phyloP scores from a whole-genome alignment of 2,113 vertebrate species.

The Marmota monax region DNA sequence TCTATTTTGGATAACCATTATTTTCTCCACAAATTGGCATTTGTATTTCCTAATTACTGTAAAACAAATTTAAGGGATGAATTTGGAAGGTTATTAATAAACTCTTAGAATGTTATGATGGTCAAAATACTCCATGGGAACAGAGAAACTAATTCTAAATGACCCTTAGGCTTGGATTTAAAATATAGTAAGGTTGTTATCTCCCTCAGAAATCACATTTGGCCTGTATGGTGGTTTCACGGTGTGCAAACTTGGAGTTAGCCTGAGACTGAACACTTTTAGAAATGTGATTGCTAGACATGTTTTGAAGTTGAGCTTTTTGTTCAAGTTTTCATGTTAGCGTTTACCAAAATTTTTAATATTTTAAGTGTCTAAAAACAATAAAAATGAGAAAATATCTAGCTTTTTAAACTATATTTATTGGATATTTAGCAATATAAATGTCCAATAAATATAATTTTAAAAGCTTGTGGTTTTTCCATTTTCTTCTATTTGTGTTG shows the following conservation, averaged over 20 bases:
- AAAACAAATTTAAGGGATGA: conserved; percentile 50
- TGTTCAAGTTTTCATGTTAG: neutral
- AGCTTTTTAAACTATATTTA: neutral
- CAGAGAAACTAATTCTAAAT: conserved; percentile 25
- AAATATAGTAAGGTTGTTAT: conserved; percentile 25
- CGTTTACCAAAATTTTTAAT: conserved; percentile 4
- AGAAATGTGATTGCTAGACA: neutral
- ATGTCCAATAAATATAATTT: no score
- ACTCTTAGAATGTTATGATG: conserved; percentile 18
- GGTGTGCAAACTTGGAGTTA: conserved; percentile 45
- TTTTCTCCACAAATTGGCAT: conserved; percentile 64
- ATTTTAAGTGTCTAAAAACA: conserved; percentile 20
- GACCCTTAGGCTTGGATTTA: conserved; percentile 7
- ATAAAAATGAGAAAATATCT: conserved; percentile 27
- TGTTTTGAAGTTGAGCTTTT: conserved; percentile 6
- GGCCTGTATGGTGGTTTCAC: conserved; percentile 15
- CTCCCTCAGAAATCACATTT: neutral
- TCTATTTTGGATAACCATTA: conserved; percentile 56
- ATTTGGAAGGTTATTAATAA: conserved; percentile 49
- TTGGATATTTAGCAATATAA: neutral
- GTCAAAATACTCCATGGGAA: neutral
- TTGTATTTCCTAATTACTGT: conserved; percentile 68
- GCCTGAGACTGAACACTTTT: neutral
- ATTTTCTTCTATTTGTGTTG: neutral
- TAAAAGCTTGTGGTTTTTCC: neutral